Percentiles rank a stretch among this genome's conserved stretches.
These are phyloP conservation scores for Semaprochilodus insignis DNA, from an alignment of 2,797 vertebrate genomes.

Conservation along the genomic window DNA sequence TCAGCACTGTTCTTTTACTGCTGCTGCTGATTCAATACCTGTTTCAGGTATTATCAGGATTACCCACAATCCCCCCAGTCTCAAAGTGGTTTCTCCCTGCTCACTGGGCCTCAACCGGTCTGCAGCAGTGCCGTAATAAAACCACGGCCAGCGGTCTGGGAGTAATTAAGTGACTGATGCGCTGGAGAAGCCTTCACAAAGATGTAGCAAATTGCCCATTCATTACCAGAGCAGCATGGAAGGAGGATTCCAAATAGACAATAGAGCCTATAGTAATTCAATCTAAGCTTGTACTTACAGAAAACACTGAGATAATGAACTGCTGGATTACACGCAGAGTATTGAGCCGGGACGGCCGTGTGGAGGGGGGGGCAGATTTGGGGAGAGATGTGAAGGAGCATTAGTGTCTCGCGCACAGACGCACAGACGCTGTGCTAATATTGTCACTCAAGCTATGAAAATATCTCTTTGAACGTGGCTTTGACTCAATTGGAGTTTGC, in stretches of 20 bases:
- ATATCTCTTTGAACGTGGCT: constrained; percentile 84
- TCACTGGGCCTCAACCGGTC: constrained; percentile 73
- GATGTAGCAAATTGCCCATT: constrained; percentile 99
- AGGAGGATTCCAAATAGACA: constrained; percentile 93
- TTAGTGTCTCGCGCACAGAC: constrained; percentile 52
- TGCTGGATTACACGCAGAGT: constrained; percentile 91
- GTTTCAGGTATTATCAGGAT: constrained; percentile 39
- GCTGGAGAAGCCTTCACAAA: constrained; percentile 92
- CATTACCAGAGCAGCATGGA: constrained; percentile 90
- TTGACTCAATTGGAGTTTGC: constrained; percentile 86
- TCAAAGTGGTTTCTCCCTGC: constrained; percentile 38
- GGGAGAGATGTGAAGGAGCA: constrained; percentile 40
- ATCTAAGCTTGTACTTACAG: constrained; percentile 99
- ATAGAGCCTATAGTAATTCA: constrained; percentile 96
- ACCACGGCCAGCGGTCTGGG: constrained; percentile 87
- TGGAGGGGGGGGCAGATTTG: constrained; percentile 58
- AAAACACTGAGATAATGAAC: constrained; percentile 99
- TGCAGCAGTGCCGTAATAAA: constrained; percentile 86
- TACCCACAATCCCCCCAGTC: constrained; percentile 39
- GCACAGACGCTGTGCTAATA: constrained; percentile 78
- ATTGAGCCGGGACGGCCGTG: constrained; percentile 76
- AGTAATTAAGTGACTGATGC: constrained; percentile 97
- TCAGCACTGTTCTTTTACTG: constrained; percentile 15
- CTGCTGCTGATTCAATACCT: constrained; percentile 29
- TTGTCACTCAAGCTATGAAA: constrained; percentile 86